These are phyloP conservation scores for Aphelenchoides fujianensis DNA, from an alignment of 1,140 invertebrate species.

Conservation along the genomic window DNA sequence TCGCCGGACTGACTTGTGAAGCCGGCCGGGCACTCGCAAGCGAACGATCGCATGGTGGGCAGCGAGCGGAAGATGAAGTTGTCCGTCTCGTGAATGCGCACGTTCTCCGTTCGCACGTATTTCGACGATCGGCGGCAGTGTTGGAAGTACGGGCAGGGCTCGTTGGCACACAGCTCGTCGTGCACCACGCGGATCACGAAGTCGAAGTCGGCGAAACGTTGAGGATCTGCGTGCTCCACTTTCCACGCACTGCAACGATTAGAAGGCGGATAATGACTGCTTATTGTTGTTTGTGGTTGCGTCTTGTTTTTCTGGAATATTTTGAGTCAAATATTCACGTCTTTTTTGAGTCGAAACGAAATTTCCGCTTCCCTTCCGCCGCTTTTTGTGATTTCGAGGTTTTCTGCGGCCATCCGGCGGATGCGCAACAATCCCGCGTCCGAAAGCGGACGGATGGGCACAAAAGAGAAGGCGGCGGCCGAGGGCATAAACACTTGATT, in stretches of 20 bases:
- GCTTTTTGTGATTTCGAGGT: not conserved
- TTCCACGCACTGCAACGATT: not conserved
- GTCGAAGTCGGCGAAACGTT: conserved; percentile 21
- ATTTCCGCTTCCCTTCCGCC: too few species aligned
- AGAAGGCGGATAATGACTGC: too few species aligned
- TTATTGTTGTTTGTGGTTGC: conserved; percentile 63
- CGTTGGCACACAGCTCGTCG: conserved; percentile 89
- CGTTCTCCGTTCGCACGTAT: conserved; percentile 79
- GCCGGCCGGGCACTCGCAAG: conserved; percentile 76
- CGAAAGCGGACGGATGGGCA: too few species aligned
- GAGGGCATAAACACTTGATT: not conserved
- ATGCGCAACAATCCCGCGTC: too few species aligned
- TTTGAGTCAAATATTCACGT: too few species aligned
- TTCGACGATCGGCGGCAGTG: conserved; percentile 85
- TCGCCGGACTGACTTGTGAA: conserved; percentile 65
- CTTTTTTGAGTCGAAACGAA: not conserved
- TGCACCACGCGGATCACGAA: conserved; percentile 84
- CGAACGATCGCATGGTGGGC: conserved; percentile 87
- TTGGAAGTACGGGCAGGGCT: conserved; percentile 93
- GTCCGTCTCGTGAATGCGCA: conserved; percentile 72
- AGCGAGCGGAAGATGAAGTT: conserved; percentile 89
- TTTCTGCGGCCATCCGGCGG: too few species aligned
- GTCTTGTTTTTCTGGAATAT: not conserved
- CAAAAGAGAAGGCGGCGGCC: too few species aligned
- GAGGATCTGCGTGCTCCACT: not conserved